A percentile compares a stretch with the other conserved stretches of the same genome.
Evolutionary conservation across 1,140 invertebrate genomes (phyloP).

Genomic region (Brachionus plicatilis): DNA sequence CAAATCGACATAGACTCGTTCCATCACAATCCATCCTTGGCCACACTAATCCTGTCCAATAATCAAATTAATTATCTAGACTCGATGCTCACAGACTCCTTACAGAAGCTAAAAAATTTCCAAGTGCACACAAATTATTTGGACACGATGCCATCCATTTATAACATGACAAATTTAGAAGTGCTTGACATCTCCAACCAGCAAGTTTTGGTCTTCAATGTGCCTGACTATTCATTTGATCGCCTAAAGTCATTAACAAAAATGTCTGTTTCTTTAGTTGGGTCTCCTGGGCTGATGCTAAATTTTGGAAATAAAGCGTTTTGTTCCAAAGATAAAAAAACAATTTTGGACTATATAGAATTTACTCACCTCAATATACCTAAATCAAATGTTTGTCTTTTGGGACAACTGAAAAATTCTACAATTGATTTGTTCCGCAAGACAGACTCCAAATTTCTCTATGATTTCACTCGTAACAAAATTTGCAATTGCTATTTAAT

Average conservation of each 20-base stretch:
- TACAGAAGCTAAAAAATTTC: background rate
- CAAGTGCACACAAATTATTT: background rate
- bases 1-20: slow-evolving; percentile 5
- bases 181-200: background rate
- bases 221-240: slow-evolving; percentile 3
- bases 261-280: background rate
- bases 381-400: background rate
- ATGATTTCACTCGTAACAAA: slow-evolving; percentile 1
- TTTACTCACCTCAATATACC: background rate
- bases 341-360: background rate
- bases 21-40: background rate
- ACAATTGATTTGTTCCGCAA: background rate
- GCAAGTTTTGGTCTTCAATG: background rate
- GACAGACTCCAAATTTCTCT: background rate
- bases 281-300: background rate
- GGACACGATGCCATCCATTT: background rate
- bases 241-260: background rate
- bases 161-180: background rate
- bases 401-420: background rate
- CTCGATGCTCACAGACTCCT: background rate
- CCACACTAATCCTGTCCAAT: background rate
- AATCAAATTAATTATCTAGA: slow-evolving; percentile 11
- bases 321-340: background rate
- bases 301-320: background rate
- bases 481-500: slow-evolving; percentile 9